Base-by-base conservation (phyloP, 2,113 vertebrate genomes). In the Hippocampus comes region DNA sequence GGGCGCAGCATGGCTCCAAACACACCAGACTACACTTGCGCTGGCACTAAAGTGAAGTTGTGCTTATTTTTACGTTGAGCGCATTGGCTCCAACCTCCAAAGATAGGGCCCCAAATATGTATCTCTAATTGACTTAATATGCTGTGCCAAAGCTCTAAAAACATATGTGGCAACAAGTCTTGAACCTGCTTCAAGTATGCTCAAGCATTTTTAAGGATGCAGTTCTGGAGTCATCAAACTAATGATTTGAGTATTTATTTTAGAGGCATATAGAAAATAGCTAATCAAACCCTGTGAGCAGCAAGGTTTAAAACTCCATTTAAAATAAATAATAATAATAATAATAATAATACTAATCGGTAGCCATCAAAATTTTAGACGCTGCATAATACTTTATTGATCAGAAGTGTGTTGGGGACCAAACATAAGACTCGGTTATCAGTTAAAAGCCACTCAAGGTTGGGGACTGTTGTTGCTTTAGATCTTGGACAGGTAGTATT, bases 111-210 rank as follows among this genome's bases (percentile, higher is more conserved):
- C 34, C 5, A 38, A 38, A 38, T 38, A 38, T 38, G 34, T 68
- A 42, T 75, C 68, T 77, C 60, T 41, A 74, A 71, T 49, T 80
- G 74, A 78, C 73, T 71, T 63, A 15, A 84, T 67, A 76, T n/a
- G 71, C 64, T 30, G 68, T 49, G 51, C 65, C 69, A 55, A 76
- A 51, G 67, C 76, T 72, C 63, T 25, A 51, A 61, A 74, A 82
- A 75, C 51, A 53, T 23, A 57, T 72, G 67, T 67, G 69, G 73
- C 43, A 27, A 72, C 78, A 66, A 48, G 27, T 48, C 67, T 59
- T 20, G 57, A 61, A 69, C 70, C 70, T 53, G 64, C 65, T 73
- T 78, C 63, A 60, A 68, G 64, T 49, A 34, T 34, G 75, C 68
- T 70, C 76, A 77, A 73, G 11, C n/a, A 79, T 65, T 38, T 66